Base-by-base conservation (phyloP, 2,113 vertebrate genomes). In the Taurulus bubalis region DNA sequence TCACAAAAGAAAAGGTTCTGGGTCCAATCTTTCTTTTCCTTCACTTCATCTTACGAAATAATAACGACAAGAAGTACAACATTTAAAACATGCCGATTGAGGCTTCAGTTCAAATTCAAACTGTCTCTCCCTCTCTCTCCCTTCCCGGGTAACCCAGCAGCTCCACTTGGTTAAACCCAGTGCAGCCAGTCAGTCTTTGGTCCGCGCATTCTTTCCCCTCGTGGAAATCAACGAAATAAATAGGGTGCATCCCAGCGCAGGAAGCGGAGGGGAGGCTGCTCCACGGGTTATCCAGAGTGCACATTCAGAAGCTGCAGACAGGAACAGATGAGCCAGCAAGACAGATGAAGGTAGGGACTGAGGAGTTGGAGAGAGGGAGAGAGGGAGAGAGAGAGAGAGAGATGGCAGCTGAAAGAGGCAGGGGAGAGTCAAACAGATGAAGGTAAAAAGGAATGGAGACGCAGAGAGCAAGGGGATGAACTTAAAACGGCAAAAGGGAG, bases 281-380 rank as follows among this genome's bases (percentile, higher is more conserved):
- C 70, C 53, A 53, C 58, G 82, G 93, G 93, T 95, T 94, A 95
- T 93, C 91, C 93, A 95, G 88, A 95, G 94, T 94, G 92, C 93
- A 94, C 91, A 77, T 92, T 88, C 93, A 95, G 91, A 94, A 94
- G 93, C 93, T 82, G 51, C 78, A 40, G 90, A 88, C 89, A 92
- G 83, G 80, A 82, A 91, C 87, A 90, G 85, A 90, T 87, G 84
- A 90, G 74, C 64, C 65, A 58, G 55, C 80, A 84, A 87, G 87
- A 90, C 77, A 9, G 80, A 89, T 88, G 79, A 63, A 87, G 69
- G 72, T 28, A 71, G n/a, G n/a, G 71, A 69, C 71, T 2, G 56
- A 78, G 65, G 71, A 40, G 56, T 20, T 47, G 30, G 63, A 77
- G 40, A 75, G 49, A 69, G 71, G 79, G 45, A 49, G 59, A 75